Conservation (phyloP, 2,113 vertebrate genomes). For the Callocephalon fimbriatum region DNA sequence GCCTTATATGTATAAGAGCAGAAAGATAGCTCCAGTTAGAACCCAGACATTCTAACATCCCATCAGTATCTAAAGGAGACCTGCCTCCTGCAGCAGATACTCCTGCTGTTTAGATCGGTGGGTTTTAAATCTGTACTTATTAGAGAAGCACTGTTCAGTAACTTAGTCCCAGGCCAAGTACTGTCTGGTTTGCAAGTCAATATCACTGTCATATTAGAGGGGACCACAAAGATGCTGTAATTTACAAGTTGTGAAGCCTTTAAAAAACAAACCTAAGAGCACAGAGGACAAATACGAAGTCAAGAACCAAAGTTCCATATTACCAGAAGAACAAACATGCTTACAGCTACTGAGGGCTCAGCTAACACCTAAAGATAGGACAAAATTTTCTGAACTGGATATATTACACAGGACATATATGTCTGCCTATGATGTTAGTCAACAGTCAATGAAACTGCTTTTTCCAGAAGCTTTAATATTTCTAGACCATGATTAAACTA, state of each 20-base stretch:
- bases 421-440: background rate
- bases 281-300: background rate
- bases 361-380: background rate
- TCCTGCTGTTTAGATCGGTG: background rate
- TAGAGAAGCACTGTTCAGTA: background rate
- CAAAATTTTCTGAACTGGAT: background rate
- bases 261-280: background rate
- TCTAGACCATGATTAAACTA: background rate
- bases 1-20: background rate
- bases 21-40: background rate
- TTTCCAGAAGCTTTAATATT: background rate
- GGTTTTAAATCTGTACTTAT: background rate
- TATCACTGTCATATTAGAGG: background rate
- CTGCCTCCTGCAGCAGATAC: background rate
- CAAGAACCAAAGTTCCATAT: background rate
- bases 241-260: background rate
- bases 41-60: background rate
- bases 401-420: fast-evolving
- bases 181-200: background rate
- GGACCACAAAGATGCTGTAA: background rate
- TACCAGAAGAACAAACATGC: fast-evolving
- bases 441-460: background rate
- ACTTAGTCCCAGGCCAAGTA: background rate
- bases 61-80: background rate
- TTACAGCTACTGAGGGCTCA: background rate